Evolutionary conservation across 2,113 vertebrate species (phyloP).

Genomic region (Podarcis cretensis): DNA sequence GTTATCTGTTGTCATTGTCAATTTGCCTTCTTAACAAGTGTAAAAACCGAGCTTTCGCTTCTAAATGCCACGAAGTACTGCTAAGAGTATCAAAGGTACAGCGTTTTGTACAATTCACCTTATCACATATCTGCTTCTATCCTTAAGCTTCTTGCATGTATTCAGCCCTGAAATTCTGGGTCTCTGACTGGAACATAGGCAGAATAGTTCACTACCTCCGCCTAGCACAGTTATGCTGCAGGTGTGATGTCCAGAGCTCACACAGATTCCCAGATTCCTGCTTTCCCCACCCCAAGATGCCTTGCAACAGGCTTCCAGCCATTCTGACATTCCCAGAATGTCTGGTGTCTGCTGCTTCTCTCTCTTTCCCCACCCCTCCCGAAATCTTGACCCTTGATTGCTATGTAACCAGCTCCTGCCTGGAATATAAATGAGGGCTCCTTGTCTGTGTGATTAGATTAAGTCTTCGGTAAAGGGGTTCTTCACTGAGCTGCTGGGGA

Average conservation of each 20-base stretch:
- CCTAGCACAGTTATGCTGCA: not conserved
- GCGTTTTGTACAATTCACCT: not conserved
- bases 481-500: no score
- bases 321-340: not conserved
- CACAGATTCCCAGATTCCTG: not conserved
- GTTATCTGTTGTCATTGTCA: not conserved
- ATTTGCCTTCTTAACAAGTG: constrained; percentile 39
- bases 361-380: not conserved
- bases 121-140: not conserved
- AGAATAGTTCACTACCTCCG: not conserved
- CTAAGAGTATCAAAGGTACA: constrained; percentile 13
- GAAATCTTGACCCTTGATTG: not conserved
- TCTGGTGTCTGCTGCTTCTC: not conserved
- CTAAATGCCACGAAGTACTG: constrained; percentile 1
- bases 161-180: not conserved
- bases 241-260: not conserved
- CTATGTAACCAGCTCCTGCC: not conserved
- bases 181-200: not conserved
- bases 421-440: not conserved
- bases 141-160: not conserved
- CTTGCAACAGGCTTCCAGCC: not conserved
- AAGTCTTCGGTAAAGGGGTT: no score
- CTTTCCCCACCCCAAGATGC: not conserved
- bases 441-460: no score
- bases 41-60: constrained; percentile 19